These are phyloP conservation scores for Oreortyx pictus DNA, from an alignment of 2,797 vertebrate genomes.

Conservation along the genomic window DNA sequence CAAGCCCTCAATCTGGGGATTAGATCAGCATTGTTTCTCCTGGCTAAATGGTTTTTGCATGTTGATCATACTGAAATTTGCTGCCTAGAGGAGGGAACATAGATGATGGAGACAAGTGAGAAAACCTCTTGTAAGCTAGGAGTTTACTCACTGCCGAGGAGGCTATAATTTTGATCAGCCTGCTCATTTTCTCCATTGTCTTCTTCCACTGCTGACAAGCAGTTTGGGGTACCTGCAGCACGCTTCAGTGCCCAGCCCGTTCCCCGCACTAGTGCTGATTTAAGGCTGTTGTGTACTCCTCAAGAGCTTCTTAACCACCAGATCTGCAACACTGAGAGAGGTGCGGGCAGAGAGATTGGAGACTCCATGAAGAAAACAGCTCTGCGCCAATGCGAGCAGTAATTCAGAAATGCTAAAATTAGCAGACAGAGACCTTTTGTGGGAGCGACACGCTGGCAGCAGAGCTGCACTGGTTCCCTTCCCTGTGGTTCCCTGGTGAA, in stretches of 20 bases:
- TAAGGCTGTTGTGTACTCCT: neutral
- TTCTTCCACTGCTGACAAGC: neutral
- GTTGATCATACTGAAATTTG: neutral
- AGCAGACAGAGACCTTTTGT: conserved; percentile 45
- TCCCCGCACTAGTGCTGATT: neutral
- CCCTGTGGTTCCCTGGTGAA: neutral
- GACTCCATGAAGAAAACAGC: neutral
- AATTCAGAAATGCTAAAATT: conserved; percentile 59
- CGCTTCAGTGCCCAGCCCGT: rapidly evolving
- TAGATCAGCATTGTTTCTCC: conserved; percentile 57
- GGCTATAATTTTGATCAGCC: neutral
- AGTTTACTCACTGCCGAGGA: neutral
- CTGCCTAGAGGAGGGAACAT: conserved; percentile 7
- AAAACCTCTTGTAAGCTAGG: neutral
- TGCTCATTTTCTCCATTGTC: neutral
- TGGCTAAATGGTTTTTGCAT: conserved; percentile 46
- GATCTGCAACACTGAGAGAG: neutral
- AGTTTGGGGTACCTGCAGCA: neutral
- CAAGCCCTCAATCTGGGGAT: conserved; percentile 18
- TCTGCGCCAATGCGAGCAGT: neutral
- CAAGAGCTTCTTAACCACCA: neutral
- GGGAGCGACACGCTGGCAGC: neutral
- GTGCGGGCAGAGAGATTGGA: neutral
- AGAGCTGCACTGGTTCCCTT: neutral
- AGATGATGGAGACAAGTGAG: neutral